Evolutionary conservation across 64 coral and sea anemone species (phyloP).

Genomic region (Montipora foliosa): DNA sequence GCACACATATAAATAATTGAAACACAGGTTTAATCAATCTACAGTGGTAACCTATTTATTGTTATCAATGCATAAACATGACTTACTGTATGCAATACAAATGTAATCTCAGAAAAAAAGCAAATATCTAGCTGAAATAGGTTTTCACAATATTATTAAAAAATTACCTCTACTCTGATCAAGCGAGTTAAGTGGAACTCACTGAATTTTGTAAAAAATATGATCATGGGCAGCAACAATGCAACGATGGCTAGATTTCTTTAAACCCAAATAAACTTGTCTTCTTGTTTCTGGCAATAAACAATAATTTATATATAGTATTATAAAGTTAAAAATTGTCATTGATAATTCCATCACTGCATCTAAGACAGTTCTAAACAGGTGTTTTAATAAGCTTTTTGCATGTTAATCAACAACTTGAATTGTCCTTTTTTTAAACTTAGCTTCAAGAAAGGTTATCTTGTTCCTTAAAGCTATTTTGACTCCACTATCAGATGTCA

Average conservation of each 20-base stretch:
- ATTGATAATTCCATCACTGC: too few relatives aligned
- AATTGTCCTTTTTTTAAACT: conserved; percentile 12
- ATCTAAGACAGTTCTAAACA: not conserved
- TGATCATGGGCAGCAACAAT: too few relatives aligned
- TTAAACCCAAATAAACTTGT: too few relatives aligned
- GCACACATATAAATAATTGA: not conserved
- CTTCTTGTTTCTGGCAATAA: too few relatives aligned
- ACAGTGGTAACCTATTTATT: not conserved
- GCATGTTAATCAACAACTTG: conserved; percentile 3
- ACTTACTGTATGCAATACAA: not conserved
- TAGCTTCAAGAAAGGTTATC: conserved; percentile 52
- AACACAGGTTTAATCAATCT: not conserved
- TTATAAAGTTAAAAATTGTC: too few relatives aligned
- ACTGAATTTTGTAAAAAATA: too few relatives aligned
- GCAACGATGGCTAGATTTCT: too few relatives aligned
- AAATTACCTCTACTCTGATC: too few relatives aligned
- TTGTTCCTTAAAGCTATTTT: conserved; percentile 33
- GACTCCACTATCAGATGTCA: conserved; percentile 31
- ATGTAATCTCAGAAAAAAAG: not conserved
- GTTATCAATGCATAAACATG: not conserved
- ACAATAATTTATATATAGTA: too few relatives aligned
- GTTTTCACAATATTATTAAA: too few relatives aligned
- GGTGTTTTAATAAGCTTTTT: conserved; percentile 21
- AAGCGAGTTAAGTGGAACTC: too few relatives aligned
- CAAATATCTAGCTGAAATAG: not conserved